These are phyloP conservation scores for Asobara japonica DNA, from an alignment of 1,140 invertebrate species.

Conservation along the genomic window DNA sequence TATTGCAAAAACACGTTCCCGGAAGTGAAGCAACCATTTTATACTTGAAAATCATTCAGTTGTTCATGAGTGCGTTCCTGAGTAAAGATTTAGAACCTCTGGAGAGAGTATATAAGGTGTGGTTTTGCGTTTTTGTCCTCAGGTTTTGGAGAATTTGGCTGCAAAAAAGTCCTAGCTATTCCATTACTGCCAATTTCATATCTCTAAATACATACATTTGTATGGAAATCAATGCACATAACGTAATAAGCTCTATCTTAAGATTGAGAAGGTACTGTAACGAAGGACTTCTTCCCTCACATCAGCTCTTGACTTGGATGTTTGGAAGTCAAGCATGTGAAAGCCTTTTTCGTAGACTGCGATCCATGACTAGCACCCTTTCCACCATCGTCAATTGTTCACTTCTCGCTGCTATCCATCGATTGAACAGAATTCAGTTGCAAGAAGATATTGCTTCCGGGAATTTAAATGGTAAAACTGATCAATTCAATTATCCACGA, in stretches of 20 bases:
- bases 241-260: constrained; percentile 24
- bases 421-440: constrained; percentile 30
- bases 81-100: constrained; percentile 1
- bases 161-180: constrained; percentile 4
- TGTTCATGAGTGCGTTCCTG: constrained; percentile 7
- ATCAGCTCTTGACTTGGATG: constrained; percentile 27
- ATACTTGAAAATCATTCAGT: constrained; percentile 7
- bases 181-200: constrained; percentile 24
- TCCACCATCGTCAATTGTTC: constrained; percentile 33
- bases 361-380: constrained; percentile 26
- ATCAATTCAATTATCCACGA: constrained; percentile 21
- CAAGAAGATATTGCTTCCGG: constrained; percentile 22
- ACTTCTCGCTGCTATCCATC: constrained; percentile 34
- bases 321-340: constrained; percentile 31
- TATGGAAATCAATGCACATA: constrained; percentile 35
- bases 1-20: not conserved
- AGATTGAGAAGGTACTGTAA: not conserved
- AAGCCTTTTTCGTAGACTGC: constrained; percentile 24
- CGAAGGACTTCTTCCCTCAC: not conserved
- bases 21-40: constrained; percentile 12
- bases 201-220: constrained; percentile 22
- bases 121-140: constrained; percentile 31
- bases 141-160: constrained; percentile 22
- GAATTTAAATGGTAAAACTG: constrained; percentile 27
- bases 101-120: constrained; percentile 10